phyloP scores from a whole-genome alignment of 2,797 vertebrate species.

The Pangasius krempfi region DNA sequence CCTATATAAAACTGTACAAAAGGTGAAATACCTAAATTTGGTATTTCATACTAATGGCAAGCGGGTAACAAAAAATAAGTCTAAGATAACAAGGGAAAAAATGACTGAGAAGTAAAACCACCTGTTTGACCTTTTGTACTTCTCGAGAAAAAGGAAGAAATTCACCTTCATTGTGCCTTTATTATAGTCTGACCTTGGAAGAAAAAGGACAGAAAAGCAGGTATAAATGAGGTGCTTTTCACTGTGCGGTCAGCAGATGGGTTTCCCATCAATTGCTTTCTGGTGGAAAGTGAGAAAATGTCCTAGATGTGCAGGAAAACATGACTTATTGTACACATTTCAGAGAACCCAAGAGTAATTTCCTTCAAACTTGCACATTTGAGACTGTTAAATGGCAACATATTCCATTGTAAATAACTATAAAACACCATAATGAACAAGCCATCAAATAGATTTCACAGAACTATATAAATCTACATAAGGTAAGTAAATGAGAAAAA shows the following conservation, averaged over 20 bases:
- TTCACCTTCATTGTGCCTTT: conserved; percentile 9
- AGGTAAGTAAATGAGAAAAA: background rate
- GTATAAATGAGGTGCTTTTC: conserved; percentile 17
- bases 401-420: background rate
- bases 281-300: background rate
- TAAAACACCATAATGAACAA: background rate
- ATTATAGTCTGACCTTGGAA: conserved; percentile 20
- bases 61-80: background rate
- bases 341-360: background rate
- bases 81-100: background rate
- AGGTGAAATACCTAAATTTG: conserved; percentile 4
- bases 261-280: conserved; percentile 11
- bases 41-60: background rate
- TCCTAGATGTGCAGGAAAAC: background rate
- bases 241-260: background rate
- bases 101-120: conserved; percentile 1
- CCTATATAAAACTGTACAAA: background rate
- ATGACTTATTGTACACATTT: background rate
- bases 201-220: conserved; percentile 17
- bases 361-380: background rate
- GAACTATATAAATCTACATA: background rate
- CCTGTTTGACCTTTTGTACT: background rate
- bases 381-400: background rate
- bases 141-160: conserved; percentile 6
- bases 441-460: background rate